These are phyloP conservation scores for Drosophila paulistorum DNA, from an alignment of 1,140 invertebrate genomes.

Conservation along the genomic window DNA sequence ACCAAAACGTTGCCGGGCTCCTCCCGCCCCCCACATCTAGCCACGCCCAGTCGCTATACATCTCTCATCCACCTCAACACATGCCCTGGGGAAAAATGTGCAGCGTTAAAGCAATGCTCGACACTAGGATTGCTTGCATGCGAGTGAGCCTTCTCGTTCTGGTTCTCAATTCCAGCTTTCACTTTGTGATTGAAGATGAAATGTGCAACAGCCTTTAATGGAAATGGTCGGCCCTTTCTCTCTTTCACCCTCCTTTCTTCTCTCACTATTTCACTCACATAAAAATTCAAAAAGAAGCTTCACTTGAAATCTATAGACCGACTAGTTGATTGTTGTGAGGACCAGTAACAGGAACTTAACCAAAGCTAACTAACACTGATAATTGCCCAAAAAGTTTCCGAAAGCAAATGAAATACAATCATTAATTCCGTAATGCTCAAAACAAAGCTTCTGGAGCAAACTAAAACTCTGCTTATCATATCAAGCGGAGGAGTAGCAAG, in stretches of 20 bases:
- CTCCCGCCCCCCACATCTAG: neutral
- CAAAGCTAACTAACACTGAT: slow-evolving; percentile 1
- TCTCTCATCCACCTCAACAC: neutral
- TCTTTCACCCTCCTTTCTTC: neutral
- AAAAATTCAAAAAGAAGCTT: neutral
- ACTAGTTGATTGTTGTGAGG: slow-evolving; percentile 1
- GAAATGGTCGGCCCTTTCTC: neutral
- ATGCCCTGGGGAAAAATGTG: neutral
- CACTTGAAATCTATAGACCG: too few relatives aligned
- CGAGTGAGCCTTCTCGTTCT: neutral
- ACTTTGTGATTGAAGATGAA: slow-evolving; percentile 10
- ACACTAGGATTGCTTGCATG: slow-evolving; percentile 39
- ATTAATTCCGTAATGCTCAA: slow-evolving; percentile 66
- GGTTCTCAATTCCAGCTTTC: slow-evolving; percentile 10
- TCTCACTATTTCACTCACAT: neutral
- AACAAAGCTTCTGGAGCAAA: neutral
- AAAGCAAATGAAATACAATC: slow-evolving; percentile 72
- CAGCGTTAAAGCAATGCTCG: slow-evolving; percentile 23
- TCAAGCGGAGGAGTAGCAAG: neutral
- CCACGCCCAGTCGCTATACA: slow-evolving; percentile 1
- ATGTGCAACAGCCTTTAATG: slow-evolving; percentile 8
- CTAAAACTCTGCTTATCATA: neutral
- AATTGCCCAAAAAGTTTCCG: neutral
- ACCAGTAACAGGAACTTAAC: neutral
- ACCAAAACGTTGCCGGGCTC: slow-evolving; percentile 26